phyloP scores from a whole-genome alignment of 2,797 vertebrate genomes.

The Premnoplex brunnescens region DNA sequence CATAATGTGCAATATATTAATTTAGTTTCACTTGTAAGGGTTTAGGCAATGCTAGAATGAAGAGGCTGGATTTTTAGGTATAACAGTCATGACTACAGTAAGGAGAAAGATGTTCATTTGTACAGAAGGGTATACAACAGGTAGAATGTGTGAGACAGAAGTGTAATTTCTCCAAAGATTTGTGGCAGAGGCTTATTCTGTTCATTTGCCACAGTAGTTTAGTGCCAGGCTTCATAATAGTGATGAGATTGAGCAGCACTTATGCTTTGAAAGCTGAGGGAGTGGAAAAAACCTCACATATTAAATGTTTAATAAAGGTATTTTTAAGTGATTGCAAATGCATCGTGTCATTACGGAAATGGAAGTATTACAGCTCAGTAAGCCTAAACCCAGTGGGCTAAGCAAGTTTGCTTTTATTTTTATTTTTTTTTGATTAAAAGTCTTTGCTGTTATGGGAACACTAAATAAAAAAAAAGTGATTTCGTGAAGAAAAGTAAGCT shows the following conservation, averaged over 20 bases:
- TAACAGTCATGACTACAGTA: neutral
- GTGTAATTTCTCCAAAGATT: neutral
- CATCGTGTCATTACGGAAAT: neutral
- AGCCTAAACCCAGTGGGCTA: neutral
- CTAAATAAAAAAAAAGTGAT: neutral
- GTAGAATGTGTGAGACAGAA: neutral
- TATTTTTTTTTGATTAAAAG: neutral
- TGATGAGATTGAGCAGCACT: neutral
- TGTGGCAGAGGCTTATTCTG: neutral
- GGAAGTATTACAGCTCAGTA: neutral
- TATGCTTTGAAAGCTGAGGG: neutral
- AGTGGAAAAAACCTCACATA: rapidly evolving
- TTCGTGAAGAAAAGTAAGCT: neutral
- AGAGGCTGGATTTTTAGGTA: neutral
- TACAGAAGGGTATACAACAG: neutral
- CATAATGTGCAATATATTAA: neutral
- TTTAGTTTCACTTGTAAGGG: neutral
- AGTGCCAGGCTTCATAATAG: neutral
- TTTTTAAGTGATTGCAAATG: neutral
- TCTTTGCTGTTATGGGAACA: neutral
- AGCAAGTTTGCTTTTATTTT: neutral
- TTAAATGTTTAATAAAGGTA: neutral
- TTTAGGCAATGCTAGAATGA: neutral
- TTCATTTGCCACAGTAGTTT: neutral
- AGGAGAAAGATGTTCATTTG: neutral